A percentile compares a stretch with the other conserved stretches of the same genome.
Conservation (phyloP, 1,140 invertebrate species). For the Oedothorax gibbosus region DNA sequence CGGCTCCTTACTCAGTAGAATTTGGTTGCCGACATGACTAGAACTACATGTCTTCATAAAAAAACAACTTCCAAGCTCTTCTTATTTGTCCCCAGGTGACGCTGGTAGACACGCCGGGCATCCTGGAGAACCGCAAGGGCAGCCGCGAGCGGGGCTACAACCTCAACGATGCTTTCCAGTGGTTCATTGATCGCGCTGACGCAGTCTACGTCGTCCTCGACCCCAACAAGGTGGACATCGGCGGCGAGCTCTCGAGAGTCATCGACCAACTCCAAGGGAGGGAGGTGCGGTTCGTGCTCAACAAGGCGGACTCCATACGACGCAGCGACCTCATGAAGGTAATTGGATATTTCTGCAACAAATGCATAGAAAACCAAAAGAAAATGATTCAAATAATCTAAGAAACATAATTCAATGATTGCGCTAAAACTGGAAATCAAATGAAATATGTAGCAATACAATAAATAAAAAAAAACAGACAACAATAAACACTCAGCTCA, state of each 20-base stretch:
- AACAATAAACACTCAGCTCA: too few relatives aligned
- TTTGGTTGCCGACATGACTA: too few relatives aligned
- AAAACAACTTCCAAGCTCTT: too few relatives aligned
- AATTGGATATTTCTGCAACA: too few relatives aligned
- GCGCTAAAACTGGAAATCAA: too few relatives aligned
- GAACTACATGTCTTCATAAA: too few relatives aligned
- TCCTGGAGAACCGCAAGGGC: constrained; percentile 88
- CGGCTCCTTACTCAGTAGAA: too few relatives aligned
- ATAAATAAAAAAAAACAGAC: too few relatives aligned
- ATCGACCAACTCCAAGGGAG: constrained; percentile 73
- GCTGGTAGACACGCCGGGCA: constrained; percentile 95
- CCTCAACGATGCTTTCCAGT: constrained; percentile 93
- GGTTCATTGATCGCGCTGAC: constrained; percentile 95
- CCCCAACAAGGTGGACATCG: constrained; percentile 93
- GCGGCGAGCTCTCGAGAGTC: constrained; percentile 83
- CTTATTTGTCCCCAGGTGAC: constrained; percentile 78
- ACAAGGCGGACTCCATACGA: constrained; percentile 94
- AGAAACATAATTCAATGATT: too few relatives aligned
- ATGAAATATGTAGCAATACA: too few relatives aligned
- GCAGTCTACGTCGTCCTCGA: constrained; percentile 96
- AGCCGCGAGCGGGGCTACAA: constrained; percentile 92
- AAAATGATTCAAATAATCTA: too few relatives aligned
- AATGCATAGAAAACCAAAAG: too few relatives aligned
- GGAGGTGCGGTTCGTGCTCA: constrained; percentile 88
- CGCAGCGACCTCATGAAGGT: constrained; percentile 93